Evolutionary conservation across 2,888 invertebrate species (phyloP), one percentile per base, ranked within the genome.

Genomic region (Sipha maydis): DNA sequence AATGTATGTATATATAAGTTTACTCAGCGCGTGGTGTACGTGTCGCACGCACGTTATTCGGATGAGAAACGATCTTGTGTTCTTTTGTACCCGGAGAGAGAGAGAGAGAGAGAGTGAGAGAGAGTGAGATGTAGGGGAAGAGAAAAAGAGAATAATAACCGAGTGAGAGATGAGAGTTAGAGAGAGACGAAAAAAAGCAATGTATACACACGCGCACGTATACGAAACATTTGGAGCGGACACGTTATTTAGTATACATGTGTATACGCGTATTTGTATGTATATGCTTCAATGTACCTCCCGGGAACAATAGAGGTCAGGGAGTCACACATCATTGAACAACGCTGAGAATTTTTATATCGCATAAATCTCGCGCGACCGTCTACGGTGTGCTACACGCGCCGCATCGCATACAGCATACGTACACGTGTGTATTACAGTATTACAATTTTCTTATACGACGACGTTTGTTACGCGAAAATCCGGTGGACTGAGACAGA

Each of bases 281-380:
- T 31, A 21, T 83, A 48, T 80, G 9, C 9, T 21, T 25, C 25
- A 38, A 38, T 25, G 25, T 75, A 83, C 83, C 75, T 83, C 75
- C 56, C 34, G 83, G 83, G 75, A 83, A 83, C 83, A 83, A 83
- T 83, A 54, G 75, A 75, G 83, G 75, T 83, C 83, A 34, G 71
- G 28, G 71, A 83, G 83, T 83, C 71, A 83, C 83, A 83, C 83
- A 83, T 83, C 83, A 83, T 75, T 75, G 83, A 83, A 83, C 83
- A 61, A n/a, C 75, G 75, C 75, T 56, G 83, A 83, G 83, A 83
- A 83, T 75, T 83, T 83, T 83, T 83, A 75, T 75, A 83, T 83
- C 83, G 34, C 83, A 75, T 83, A 83, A 83, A 83, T 83, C 83
- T 83, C 83, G 75, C 71, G 41, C 31, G 67, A 14, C 41, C 48